Evolutionary conservation across 2,113 vertebrate genomes (phyloP).

Genomic region (Cyanoramphus novaezelandiae): DNA sequence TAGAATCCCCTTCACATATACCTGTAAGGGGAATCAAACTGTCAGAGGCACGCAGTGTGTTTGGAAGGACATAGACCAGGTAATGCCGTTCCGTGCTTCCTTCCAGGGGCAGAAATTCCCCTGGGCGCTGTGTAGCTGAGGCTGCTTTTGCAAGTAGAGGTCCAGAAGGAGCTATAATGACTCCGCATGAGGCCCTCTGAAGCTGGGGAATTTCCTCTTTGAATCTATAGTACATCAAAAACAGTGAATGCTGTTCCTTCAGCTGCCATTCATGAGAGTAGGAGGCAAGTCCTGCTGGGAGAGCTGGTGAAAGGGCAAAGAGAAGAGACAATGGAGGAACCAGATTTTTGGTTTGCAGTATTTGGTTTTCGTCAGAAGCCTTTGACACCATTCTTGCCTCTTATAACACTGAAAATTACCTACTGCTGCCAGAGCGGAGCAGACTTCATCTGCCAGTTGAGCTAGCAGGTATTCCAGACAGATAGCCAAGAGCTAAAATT

Average conservation of each 20-base stretch:
- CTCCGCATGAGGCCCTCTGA: not conserved
- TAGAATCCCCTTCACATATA: not conserved
- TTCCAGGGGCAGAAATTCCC: not conserved
- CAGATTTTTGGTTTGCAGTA: not conserved
- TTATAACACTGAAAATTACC: not conserved
- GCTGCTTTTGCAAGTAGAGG: not conserved
- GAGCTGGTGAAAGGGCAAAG: not conserved
- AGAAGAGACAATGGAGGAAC: not conserved
- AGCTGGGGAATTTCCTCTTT: not conserved
- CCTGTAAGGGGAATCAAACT: not conserved
- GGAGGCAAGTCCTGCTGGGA: not conserved
- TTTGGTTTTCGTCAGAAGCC: not conserved
- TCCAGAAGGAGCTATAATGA: not conserved
- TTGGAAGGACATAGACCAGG: not conserved
- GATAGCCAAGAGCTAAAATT: not conserved
- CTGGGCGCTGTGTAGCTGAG: not conserved
- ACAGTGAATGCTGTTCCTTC: not conserved
- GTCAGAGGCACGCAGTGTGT: accelerated
- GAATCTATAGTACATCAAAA: not conserved
- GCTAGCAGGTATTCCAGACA: not conserved
- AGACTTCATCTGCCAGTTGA: not conserved
- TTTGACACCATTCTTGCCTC: not conserved
- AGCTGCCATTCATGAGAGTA: not conserved
- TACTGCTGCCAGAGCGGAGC: not conserved
- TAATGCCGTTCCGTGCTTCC: not conserved